These are phyloP conservation scores for Drosophila tristis DNA, from an alignment of 1,140 invertebrate species.

Conservation along the genomic window DNA sequence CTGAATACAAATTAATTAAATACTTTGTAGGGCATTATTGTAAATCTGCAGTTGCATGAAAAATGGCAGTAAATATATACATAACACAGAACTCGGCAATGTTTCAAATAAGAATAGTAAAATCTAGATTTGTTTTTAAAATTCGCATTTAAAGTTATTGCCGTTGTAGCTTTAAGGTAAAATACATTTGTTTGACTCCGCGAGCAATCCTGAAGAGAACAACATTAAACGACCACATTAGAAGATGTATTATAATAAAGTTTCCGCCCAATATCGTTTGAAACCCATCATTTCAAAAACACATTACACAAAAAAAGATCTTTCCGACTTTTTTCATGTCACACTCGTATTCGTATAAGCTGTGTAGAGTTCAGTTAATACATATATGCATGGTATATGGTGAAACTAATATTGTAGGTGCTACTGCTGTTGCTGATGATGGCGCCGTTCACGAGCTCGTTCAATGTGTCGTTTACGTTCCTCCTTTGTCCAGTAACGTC, in stretches of 20 bases:
- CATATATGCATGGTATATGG: neutral
- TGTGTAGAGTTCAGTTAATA: slow-evolving; percentile 5
- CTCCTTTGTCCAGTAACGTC: slow-evolving; percentile 92
- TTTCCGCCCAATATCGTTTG: too few relatives aligned
- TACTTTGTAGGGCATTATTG: neutral
- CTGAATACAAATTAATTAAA: neutral
- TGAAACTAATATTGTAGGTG: slow-evolving; percentile 24
- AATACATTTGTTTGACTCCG: slow-evolving; percentile 11
- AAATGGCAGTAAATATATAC: neutral
- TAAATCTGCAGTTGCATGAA: neutral
- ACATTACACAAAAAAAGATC: neutral
- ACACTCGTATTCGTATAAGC: neutral
- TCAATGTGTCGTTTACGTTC: slow-evolving; percentile 91
- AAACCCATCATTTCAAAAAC: too few relatives aligned
- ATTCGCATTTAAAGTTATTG: too few relatives aligned
- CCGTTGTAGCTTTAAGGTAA: too few relatives aligned
- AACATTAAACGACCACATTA: neutral
- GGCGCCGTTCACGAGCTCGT: slow-evolving; percentile 88
- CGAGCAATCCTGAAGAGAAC: neutral
- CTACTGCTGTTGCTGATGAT: slow-evolving; percentile 84
- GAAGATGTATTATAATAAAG: slow-evolving; percentile 3
- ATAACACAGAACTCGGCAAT: too few relatives aligned
- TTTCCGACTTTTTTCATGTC: neutral
- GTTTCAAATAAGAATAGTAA: neutral
- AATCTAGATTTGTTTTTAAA: neutral